phyloP scores from a whole-genome alignment of 2,888 invertebrate genomes.

The Anaspis maculata region DNA sequence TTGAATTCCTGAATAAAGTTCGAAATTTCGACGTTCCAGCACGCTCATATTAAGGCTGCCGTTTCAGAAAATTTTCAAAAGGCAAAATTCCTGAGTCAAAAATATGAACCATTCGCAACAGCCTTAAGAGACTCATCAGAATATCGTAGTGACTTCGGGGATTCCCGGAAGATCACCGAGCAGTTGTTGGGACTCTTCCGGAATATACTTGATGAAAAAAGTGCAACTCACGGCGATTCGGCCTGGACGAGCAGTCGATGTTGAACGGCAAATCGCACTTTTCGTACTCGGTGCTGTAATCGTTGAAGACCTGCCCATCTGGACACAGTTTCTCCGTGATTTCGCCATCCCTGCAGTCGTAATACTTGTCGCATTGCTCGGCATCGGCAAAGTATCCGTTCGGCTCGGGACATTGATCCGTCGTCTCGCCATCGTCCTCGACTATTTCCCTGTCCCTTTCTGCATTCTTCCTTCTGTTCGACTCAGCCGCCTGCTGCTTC shows the following conservation, averaged over 20 bases:
- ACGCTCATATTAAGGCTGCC: too few relatives aligned
- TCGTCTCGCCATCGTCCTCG: slow-evolving; percentile 49
- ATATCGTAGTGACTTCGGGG: too few relatives aligned
- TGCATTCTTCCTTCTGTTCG: slow-evolving; percentile 13
- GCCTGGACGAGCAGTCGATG: slow-evolving; percentile 71
- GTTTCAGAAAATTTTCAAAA: too few relatives aligned
- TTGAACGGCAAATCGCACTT: slow-evolving; percentile 84
- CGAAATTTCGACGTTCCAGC: too few relatives aligned
- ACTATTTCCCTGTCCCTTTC: slow-evolving; percentile 25
- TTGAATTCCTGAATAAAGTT: too few relatives aligned
- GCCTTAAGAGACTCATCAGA: too few relatives aligned
- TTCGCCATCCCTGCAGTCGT: slow-evolving; percentile 68
- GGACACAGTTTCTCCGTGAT: slow-evolving; percentile 74
- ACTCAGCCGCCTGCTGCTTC: slow-evolving; percentile 15
- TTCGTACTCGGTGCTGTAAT: slow-evolving; percentile 70
- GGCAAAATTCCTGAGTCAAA: too few relatives aligned
- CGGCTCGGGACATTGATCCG: slow-evolving; percentile 68
- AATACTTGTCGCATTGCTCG: slow-evolving; percentile 83
- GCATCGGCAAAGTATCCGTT: slow-evolving; percentile 79
- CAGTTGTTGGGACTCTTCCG: too few relatives aligned
- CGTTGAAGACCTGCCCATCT: slow-evolving; percentile 86
- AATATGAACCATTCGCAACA: too few relatives aligned
- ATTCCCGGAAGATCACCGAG: too few relatives aligned
- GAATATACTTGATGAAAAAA: too few relatives aligned
- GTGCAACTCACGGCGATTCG: slow-evolving; percentile 75